A percentile compares a stretch with the other conserved stretches of the same genome.
Conservation (phyloP, 2,888 invertebrate species). For the Campaea margaritaria region DNA sequence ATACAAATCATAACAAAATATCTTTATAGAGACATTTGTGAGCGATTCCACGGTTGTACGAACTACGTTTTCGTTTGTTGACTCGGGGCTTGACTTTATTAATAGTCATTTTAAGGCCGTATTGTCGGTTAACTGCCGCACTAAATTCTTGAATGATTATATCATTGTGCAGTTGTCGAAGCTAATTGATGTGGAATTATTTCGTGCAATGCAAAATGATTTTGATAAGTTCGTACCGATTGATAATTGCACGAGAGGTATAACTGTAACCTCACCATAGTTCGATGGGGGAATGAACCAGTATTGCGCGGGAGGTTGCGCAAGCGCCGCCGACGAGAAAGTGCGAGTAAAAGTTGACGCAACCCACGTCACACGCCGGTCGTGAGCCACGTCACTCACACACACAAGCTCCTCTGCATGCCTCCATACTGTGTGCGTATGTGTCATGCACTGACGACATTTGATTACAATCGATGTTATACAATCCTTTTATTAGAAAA, state of each 20-base stretch:
- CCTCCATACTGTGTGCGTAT: slow-evolving; percentile 35
- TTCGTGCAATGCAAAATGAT: slow-evolving; percentile 1
- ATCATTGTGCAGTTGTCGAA: slow-evolving; percentile 39
- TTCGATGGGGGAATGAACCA: slow-evolving; percentile 68
- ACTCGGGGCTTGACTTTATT: slow-evolving; percentile 43
- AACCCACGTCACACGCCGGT: slow-evolving; percentile 74
- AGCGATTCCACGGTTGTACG: slow-evolving; percentile 30
- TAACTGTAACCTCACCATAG: slow-evolving; percentile 45
- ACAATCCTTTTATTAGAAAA: slow-evolving; percentile 63
- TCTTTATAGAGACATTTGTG: slow-evolving; percentile 37
- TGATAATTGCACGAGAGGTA: slow-evolving; percentile 60
- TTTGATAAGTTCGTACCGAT: background rate
- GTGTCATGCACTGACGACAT: slow-evolving; percentile 68
- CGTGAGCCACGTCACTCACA: slow-evolving; percentile 61
- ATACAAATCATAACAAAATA: slow-evolving; percentile 37
- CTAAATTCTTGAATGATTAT: slow-evolving; percentile 49
- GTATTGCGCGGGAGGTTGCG: slow-evolving; percentile 77
- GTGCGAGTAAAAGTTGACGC: slow-evolving; percentile 86
- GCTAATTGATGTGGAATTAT: slow-evolving; percentile 22
- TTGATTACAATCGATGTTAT: slow-evolving; percentile 74
- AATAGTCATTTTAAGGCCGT: slow-evolving; percentile 57
- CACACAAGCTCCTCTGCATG: slow-evolving; percentile 46
- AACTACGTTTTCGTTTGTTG: slow-evolving; percentile 40
- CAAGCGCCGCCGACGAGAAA: slow-evolving; percentile 81
- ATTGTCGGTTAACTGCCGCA: slow-evolving; percentile 47